Evolutionary conservation across 2,888 invertebrate genomes (phyloP).

Genomic region (Hipparchia semele): DNA sequence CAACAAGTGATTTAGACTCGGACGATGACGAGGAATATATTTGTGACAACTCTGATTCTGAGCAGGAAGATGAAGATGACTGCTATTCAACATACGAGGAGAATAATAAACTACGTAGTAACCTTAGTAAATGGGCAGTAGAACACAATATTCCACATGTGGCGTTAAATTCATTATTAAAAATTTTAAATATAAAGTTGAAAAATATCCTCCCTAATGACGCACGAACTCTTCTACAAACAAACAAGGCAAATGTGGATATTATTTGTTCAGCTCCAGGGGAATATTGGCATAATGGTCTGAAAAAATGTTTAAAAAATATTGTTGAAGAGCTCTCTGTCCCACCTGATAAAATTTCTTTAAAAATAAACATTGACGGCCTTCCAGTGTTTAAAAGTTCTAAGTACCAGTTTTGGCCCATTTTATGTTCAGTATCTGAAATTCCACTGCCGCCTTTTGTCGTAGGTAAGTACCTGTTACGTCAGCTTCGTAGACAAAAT

Average conservation of each 20-base stretch:
- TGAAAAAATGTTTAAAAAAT: slow-evolving; percentile 28
- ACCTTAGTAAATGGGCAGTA: slow-evolving; percentile 33
- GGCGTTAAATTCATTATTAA: slow-evolving; percentile 26
- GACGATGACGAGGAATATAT: background rate
- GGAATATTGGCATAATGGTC: slow-evolving; percentile 34
- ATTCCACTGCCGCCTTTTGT: slow-evolving; percentile 18
- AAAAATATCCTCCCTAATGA: slow-evolving; percentile 25
- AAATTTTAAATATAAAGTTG: slow-evolving; percentile 28
- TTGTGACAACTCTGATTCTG: background rate
- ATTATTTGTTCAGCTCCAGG: slow-evolving; percentile 26
- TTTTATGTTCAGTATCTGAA: slow-evolving; percentile 34
- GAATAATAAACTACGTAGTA: slow-evolving; percentile 4
- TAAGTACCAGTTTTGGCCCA: slow-evolving; percentile 39
- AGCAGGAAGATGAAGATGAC: background rate
- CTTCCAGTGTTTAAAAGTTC: slow-evolving; percentile 40
- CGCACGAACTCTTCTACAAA: slow-evolving; percentile 35
- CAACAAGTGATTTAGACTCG: background rate
- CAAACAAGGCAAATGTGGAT: slow-evolving; percentile 23
- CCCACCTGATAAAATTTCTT: slow-evolving; percentile 32
- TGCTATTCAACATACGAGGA: slow-evolving; percentile 10
- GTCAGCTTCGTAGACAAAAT: slow-evolving; percentile 10
- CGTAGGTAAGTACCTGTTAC: slow-evolving; percentile 4
- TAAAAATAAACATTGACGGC: slow-evolving; percentile 21
- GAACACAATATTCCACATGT: slow-evolving; percentile 35
- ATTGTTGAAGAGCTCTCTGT: slow-evolving; percentile 18